Conservation (phyloP, 2,113 vertebrate species). For the Spheniscus mendiculus region DNA sequence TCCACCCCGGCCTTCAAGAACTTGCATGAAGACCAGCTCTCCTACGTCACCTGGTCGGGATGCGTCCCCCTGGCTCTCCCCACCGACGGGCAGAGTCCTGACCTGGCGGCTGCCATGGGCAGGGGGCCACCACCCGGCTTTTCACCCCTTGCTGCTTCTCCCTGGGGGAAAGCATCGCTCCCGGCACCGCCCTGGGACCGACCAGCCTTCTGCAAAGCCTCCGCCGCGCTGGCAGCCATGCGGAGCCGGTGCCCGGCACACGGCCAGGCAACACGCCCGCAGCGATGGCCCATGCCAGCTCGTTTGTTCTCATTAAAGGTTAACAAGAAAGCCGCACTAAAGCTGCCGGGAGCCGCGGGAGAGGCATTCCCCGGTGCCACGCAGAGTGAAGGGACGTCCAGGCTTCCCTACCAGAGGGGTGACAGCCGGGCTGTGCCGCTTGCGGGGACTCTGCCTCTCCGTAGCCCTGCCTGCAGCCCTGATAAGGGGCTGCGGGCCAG, state of each 20-base stretch:
- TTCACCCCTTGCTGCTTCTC: neutral
- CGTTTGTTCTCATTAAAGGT: constrained; percentile 66
- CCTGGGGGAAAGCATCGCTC: neutral
- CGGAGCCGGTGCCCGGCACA: neutral
- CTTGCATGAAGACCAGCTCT: neutral
- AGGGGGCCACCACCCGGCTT: neutral
- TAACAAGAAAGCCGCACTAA: constrained; percentile 4
- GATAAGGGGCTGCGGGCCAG: neutral
- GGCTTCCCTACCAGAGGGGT: neutral
- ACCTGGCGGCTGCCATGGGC: rapidly evolving
- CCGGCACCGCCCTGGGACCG: rapidly evolving
- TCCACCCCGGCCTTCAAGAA: neutral
- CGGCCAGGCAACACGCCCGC: neutral
- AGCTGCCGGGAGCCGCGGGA: neutral
- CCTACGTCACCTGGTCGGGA: rapidly evolving
- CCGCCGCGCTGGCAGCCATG: neutral
- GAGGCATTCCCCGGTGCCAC: neutral
- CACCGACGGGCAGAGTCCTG: rapidly evolving
- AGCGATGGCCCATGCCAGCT: neutral
- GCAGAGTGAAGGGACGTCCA: neutral
- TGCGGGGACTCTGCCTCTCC: rapidly evolving
- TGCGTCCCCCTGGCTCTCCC: neutral
- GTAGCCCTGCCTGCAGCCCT: neutral
- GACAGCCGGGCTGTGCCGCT: neutral
- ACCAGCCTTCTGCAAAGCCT: neutral